Evolutionary conservation across 2,797 vertebrate species (phyloP).

Genomic region (Fistularia tabacaria): DNA sequence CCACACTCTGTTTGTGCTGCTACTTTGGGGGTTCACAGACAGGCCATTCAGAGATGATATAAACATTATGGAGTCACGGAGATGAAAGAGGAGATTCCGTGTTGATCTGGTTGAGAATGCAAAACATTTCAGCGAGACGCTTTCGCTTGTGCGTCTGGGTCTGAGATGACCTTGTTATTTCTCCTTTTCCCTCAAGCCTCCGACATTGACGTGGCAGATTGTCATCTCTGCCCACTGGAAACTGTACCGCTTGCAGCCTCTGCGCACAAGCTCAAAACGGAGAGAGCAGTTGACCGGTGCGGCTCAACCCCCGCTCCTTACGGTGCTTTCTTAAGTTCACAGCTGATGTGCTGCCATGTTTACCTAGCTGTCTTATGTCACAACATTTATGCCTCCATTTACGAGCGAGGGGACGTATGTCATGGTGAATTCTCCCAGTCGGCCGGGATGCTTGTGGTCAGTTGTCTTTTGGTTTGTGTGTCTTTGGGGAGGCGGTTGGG

Average conservation of each 20-base stretch:
- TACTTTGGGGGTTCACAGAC: constrained; percentile 42
- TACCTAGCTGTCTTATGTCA: constrained; percentile 32
- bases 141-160: no score
- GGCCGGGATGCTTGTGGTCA: constrained; percentile 18
- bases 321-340: constrained; percentile 18
- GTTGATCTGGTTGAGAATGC: background rate
- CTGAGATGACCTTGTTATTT: no score
- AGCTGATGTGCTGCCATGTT: constrained; percentile 31
- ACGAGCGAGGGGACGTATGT: background rate
- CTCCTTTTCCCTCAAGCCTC: no score
- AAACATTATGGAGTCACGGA: constrained; percentile 34
- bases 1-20: constrained; percentile 17
- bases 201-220: no score
- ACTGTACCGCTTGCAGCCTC: no score
- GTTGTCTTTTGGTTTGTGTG: constrained; percentile 22
- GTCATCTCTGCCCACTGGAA: no score
- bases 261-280: no score
- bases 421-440: constrained; percentile 12
- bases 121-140: constrained; percentile 1
- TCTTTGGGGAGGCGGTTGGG: background rate
- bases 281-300: no score
- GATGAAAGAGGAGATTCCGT: constrained; percentile 20
- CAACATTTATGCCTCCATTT: constrained; percentile 11
- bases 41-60: constrained; percentile 30
- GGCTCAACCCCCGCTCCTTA: background rate